Evolutionary conservation across 2,113 vertebrate genomes (phyloP), one percentile per base, ranked within the genome.

Genomic region (Nyctereutes procyonoides): DNA sequence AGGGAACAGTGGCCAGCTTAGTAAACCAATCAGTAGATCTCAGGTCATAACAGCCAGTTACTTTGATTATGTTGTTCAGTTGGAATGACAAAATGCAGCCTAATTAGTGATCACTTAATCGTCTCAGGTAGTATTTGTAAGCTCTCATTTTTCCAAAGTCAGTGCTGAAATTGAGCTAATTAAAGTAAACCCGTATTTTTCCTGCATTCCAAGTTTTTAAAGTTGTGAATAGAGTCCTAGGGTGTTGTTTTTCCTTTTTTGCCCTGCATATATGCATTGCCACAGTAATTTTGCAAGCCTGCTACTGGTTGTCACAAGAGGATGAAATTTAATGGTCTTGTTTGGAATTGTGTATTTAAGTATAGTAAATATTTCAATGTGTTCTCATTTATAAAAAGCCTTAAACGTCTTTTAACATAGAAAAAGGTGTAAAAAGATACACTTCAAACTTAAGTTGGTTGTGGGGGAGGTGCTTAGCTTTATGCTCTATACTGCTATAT

Each of bases 81-180:
- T 58, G 30, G 81, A 93, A 80, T 55, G 56, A 51, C 24, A 74
- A 51, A 96, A 81, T 11, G 10, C 51, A 62, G 22, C 60, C 13
- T 76, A 38, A 73, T 22, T 58, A 82, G 16, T 93, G 65, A 48
- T 93, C 24, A 30, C 13, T 76, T 77, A 32, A 48, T 92, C 38
- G 15, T 80, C 16, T 90, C 15, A 48, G 22, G 3, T 58, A 56
- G 74, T 84, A 58, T 90, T 94, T 94, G n/a, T 90, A 63, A 89
- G 62, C 43, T 83, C 43, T 88, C 20, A 11, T 74, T 93, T 96
- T 94, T 96, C 62, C 13, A 71, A 22, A 60, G 69, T 62, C 17
- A 95, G 95, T 51, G 24, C 53, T 95, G 95, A 88, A 92, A 80
- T 84, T 90, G 74, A 89, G 19, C 60, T 92, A 74, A 60, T 88